Conservation (phyloP, 2,113 vertebrate species). For the Acinonyx jubatus region DNA sequence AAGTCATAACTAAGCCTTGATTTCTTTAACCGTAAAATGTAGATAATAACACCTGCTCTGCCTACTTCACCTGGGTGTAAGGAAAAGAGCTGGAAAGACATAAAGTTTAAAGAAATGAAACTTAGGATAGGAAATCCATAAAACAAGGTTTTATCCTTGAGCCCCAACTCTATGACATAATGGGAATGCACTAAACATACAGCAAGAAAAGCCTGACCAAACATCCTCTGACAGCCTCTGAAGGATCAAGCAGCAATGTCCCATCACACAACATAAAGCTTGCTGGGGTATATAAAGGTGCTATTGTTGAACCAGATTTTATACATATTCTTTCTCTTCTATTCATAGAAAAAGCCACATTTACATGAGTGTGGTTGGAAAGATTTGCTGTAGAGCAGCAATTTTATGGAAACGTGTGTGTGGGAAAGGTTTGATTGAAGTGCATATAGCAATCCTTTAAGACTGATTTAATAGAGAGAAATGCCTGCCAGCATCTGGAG, state of each 20-base stretch:
- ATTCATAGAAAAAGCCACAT: constrained; percentile 59
- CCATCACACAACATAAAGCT: not conserved
- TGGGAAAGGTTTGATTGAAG: constrained; percentile 42
- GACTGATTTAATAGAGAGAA: constrained; percentile 56
- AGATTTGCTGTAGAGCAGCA: constrained; percentile 45
- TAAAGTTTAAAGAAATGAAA: constrained; percentile 36
- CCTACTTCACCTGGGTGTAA: not conserved
- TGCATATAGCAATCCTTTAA: constrained; percentile 54
- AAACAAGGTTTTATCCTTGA: constrained; percentile 40
- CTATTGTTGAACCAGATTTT: constrained; percentile 46
- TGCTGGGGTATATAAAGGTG: not conserved
- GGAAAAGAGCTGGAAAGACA: constrained; percentile 48
- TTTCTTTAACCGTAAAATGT: constrained; percentile 43
- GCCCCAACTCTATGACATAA: not conserved
- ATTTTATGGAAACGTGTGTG: constrained; percentile 24
- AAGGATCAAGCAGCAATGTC: not conserved
- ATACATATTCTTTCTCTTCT: not conserved
- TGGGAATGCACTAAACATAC: not conserved
- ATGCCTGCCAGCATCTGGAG: constrained; percentile 44
- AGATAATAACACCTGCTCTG: constrained; percentile 53
- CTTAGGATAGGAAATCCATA: constrained; percentile 29
- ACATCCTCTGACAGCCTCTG: not conserved
- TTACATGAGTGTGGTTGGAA: constrained; percentile 62
- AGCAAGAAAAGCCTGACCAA: not conserved
- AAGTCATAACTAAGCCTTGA: constrained; percentile 31